Conservation (phyloP, 2,888 invertebrate species). For the Trichopoda pennipes region DNA sequence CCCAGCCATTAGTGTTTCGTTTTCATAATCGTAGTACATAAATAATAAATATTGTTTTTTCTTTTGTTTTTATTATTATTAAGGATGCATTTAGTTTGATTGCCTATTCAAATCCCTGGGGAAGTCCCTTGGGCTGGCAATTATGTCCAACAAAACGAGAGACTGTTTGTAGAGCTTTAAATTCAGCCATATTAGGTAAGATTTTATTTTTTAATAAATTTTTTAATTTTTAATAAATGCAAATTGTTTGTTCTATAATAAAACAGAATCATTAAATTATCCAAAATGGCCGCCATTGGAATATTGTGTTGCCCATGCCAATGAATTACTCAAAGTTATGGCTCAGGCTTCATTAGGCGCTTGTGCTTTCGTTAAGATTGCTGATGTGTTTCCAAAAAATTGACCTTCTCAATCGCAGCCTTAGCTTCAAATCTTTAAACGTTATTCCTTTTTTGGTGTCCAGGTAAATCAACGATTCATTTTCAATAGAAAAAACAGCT, state of each 20-base stretch:
- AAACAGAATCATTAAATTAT: constrained; percentile 93
- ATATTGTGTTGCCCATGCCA: constrained; percentile 94
- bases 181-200: constrained; percentile 97
- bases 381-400: constrained; percentile 86
- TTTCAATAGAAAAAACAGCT: constrained; percentile 51
- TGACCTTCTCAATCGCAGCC: constrained; percentile 79
- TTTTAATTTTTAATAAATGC: no score
- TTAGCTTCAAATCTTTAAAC: constrained; percentile 77
- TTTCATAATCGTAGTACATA: constrained; percentile 65
- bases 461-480: constrained; percentile 60
- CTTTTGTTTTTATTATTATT: constrained; percentile 11
- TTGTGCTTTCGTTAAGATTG: constrained; percentile 96
- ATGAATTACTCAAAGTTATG: constrained; percentile 94
- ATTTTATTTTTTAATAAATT: constrained; percentile 11
- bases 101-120: constrained; percentile 99
- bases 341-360: constrained; percentile 93
- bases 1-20: no score
- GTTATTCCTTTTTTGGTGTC: constrained; percentile 71
- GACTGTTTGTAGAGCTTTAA: constrained; percentile 96
- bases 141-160: constrained; percentile 96
- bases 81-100: constrained; percentile 98
- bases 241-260: background rate
- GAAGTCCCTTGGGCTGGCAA: constrained; percentile 97
- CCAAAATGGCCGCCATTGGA: constrained; percentile 95
- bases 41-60: background rate